Base-by-base conservation (phyloP, 2,888 invertebrate genomes). In the Artemia sp. region DNA sequence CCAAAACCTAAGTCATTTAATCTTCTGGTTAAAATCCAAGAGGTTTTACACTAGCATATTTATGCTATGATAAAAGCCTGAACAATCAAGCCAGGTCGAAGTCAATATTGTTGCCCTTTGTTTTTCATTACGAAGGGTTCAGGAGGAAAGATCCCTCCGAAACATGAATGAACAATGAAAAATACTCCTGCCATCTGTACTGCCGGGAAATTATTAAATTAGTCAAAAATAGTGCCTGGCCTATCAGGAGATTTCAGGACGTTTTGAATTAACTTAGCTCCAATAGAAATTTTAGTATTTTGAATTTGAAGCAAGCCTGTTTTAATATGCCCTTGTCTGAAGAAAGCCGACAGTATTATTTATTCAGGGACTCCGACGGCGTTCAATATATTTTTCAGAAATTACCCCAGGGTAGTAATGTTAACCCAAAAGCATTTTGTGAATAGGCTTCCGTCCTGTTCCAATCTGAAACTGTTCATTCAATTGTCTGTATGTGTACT, bases 31-130 rank as follows among this genome's bases (percentile, higher is more conserved):
- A n/a, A 12, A 53, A 53, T 53, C 12, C 53, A 53, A n/a, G 53
- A 53, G n/a, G 53, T 53, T 12, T 53, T 53, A 53, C 53, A 53
- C 12, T n/a, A 53, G 53, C 53, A 53, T 53, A 53, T 53, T 53
- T 53, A 12, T 53, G 53, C 53, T 12, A 12, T 53, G 53, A n/a
- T n/a, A 12, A 53, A 53, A n/a, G 53, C 53, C n/a, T 12, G 53
- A 12, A n/a, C n/a, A 1, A 53, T 53, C 12, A 53, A 53, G n/a
- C 12, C 12, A n/a, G 53, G 53, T 12, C 12, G n/a, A 53, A 53
- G 53, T n/a, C 12, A 53, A 53, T 53, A 12, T 53, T 53, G 53
- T 53, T 12, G 53, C n/a, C 53, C 53, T 53, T 12, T 53, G 12
- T 53, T 53, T 53, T n/a, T 53, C 12, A 53, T 53, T n/a, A n/a